These are phyloP conservation scores for Clarias pachynema DNA, from an alignment of 2,797 vertebrate species.

Conservation along the genomic window DNA sequence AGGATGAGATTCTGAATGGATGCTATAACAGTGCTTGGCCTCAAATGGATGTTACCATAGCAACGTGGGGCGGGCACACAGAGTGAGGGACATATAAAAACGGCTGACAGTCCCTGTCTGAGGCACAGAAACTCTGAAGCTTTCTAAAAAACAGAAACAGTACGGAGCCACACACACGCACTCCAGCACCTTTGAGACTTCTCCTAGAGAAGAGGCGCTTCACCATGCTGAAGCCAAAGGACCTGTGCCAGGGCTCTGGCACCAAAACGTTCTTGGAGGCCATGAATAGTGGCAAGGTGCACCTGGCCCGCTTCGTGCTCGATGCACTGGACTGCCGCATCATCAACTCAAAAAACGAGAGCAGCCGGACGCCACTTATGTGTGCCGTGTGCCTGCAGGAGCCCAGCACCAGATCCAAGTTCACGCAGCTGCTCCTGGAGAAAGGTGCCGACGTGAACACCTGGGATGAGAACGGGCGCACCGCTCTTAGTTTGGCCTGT, in stretches of 20 bases:
- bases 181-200: conserved; percentile 55
- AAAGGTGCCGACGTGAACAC: conserved; percentile 86
- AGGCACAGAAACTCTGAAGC: conserved; percentile 71
- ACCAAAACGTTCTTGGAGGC: conserved; percentile 89
- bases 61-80: conserved; percentile 76
- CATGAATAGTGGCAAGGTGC: conserved; percentile 87
- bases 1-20: conserved; percentile 76
- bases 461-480: conserved; percentile 84
- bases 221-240: conserved; percentile 86
- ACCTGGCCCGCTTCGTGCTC: conserved; percentile 88
- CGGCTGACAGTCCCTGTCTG: conserved; percentile 68
- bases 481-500: conserved; percentile 84
- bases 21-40: conserved; percentile 75
- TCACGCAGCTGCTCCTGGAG: conserved; percentile 84
- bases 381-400: conserved; percentile 83
- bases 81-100: conserved; percentile 80
- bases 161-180: conserved; percentile 28
- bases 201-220: conserved; percentile 33
- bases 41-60: conserved; percentile 82
- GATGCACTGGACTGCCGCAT: conserved; percentile 89
- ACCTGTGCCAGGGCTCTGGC: conserved; percentile 87
- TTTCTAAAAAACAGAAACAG: conserved; percentile 29
- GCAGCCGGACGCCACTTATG: conserved; percentile 87
- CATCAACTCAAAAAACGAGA: conserved; percentile 86
- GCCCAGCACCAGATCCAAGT: conserved; percentile 76